These are phyloP conservation scores for Agelas oroides DNA, from an alignment of 37 sponge, comb jelly and placozoan species.

Conservation along the genomic window DNA sequence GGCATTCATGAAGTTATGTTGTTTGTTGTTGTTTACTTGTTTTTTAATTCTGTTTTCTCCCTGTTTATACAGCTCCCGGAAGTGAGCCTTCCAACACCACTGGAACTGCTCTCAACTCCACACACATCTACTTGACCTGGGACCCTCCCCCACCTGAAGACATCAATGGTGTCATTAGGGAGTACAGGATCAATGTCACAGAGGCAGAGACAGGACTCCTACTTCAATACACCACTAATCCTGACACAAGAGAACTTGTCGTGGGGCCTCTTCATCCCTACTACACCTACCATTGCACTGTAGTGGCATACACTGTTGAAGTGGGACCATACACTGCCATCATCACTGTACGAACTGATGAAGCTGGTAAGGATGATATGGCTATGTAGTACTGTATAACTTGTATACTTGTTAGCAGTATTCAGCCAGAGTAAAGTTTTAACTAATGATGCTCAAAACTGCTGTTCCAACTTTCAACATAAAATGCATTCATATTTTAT, in stretches of 20 bases:
- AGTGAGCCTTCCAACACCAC: constrained; percentile 2
- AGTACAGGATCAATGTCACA: constrained; percentile 35
- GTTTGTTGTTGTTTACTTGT: too few relatives aligned
- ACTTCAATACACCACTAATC: background rate
- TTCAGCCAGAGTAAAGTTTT: too few relatives aligned
- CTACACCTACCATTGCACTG: background rate
- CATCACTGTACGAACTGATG: constrained; percentile 16
- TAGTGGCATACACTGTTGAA: background rate
- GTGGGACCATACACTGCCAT: background rate
- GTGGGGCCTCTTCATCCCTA: background rate
- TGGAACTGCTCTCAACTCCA: constrained; percentile 28
- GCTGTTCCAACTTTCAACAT: too few relatives aligned
- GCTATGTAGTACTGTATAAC: background rate
- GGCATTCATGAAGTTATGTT: too few relatives aligned
- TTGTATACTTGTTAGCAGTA: too few relatives aligned
- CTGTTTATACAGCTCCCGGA: too few relatives aligned
- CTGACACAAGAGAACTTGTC: background rate
- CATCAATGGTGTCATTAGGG: constrained; percentile 37
- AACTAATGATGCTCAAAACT: too few relatives aligned
- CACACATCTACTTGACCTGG: constrained; percentile 30
- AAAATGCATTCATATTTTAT: too few relatives aligned
- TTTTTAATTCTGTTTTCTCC: too few relatives aligned
- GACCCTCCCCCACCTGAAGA: constrained; percentile 24
- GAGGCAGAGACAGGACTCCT: background rate
- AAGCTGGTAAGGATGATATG: constrained; percentile 36